Base-by-base conservation (phyloP, 92 coral and sea anemone genomes). In the Epizoanthus scotinus region DNA sequence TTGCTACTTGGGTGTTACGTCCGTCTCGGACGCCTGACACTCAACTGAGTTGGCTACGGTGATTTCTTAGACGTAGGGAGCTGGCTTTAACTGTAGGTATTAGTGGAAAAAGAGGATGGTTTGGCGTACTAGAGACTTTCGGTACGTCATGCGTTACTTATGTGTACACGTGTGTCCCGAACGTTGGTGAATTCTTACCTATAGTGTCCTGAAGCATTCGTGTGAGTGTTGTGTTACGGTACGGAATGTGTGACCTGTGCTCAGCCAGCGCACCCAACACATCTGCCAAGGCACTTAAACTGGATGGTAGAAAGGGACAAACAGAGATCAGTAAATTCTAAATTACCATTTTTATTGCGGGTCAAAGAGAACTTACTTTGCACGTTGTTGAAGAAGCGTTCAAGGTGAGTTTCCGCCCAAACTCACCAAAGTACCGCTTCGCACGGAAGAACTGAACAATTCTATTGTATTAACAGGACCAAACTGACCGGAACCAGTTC, bases 251-350 rank as follows among this genome's bases (percentile, higher is more conserved):
- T 20, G 99, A 91, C 28, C 99, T 87, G 47, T 95, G 98, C 64
- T 93, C 99, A 25, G 99, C 87, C 34, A 95, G 82, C 18, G 99
- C 99, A 42, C 98, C 99, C 67, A 93, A 77, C 9, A 95, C 99
- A 69, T 95, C 99, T 14, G 99, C 99, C 90, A 95, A 56, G 31
- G 99, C 99, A 67, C 99, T 95, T 87, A 95, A 78, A 81, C 99
- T 95, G 74, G 62, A 78, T 59, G 34, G 24, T 57, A 63, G 25
- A 65, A 27, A 61, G 6, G 29, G 66, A 27, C 7, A 10, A 61
- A 29, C 40, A 78, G 15, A 49, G n/a, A 10, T 21, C 8, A 31
- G 25, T 15, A 28, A 26, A 56, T 15, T 6, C 18, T 67, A 65
- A 78, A 18, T 44, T 31, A 75, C 47, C 8, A 54, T 13, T 34